Conservation (phyloP, 2,888 invertebrate species). For the Coelogynopora nodosa region DNA sequence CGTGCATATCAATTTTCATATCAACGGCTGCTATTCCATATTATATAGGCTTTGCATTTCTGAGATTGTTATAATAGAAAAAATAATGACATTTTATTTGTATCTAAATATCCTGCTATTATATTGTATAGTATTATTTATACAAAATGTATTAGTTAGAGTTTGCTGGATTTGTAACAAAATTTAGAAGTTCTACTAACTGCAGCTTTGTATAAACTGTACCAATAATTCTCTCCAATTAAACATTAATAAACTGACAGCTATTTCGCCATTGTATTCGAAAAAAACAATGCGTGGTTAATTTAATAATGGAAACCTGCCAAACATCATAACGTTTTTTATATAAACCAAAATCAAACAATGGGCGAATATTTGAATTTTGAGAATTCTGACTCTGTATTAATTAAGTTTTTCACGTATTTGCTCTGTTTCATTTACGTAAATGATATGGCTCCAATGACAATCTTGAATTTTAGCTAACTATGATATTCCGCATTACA, state of each 20-base stretch:
- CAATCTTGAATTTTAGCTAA: not conserved
- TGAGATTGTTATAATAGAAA: not conserved
- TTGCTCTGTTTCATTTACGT: not conserved
- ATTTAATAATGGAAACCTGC: conserved; percentile 28
- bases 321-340: not conserved
- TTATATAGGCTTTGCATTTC: not conserved
- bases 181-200: not conserved
- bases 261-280: not conserved
- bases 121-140: not conserved
- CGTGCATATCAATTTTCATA: not conserved
- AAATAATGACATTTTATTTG: not conserved
- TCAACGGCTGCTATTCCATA: too few species aligned
- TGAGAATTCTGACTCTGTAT: not conserved
- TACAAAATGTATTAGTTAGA: not conserved
- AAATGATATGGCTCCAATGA: not conserved
- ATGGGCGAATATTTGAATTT: conserved; percentile 1
- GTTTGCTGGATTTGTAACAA: not conserved
- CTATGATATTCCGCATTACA: too few species aligned
- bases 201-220: not conserved
- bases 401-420: not conserved
- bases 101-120: not conserved
- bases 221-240: not conserved
- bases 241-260: conserved; percentile 25
- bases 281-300: not conserved
- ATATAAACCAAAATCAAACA: not conserved